These are phyloP conservation scores for Sarcophaga subvicina DNA, from an alignment of 2,888 invertebrate genomes.

Conservation along the genomic window DNA sequence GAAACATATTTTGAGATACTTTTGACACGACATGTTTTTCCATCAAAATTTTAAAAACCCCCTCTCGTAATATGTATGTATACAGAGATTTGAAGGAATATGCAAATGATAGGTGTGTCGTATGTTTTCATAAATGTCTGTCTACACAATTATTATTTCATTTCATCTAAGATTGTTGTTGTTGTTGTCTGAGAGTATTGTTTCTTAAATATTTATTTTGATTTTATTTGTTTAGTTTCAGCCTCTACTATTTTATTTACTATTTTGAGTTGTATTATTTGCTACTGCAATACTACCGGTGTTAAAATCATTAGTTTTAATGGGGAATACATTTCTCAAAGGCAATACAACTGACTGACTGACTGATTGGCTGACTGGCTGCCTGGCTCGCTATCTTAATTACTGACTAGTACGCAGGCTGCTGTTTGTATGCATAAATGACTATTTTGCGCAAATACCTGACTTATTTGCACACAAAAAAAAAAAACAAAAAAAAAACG, in stretches of 20 bases:
- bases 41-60: constrained; percentile 47
- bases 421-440: constrained; percentile 15
- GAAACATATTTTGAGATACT: constrained; percentile 47
- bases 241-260: neutral
- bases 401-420: neutral
- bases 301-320: constrained; percentile 50
- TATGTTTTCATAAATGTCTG: neutral
- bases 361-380: neutral
- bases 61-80: too few relatives aligned
- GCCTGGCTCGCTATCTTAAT: neutral
- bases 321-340: constrained; percentile 30
- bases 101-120: constrained; percentile 32
- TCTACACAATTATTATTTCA: constrained; percentile 40
- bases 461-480: constrained; percentile 32
- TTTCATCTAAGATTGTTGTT: neutral
- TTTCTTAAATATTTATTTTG: constrained; percentile 18
- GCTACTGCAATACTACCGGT: constrained; percentile 33
- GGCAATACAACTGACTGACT: neutral
- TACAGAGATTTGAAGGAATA: neutral
- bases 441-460: constrained; percentile 33
- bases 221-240: constrained; percentile 25
- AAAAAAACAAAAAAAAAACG: neutral
- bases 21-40: constrained; percentile 48
- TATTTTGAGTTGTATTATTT: constrained; percentile 20
- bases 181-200: constrained; percentile 14